Percentiles rank a stretch among this genome's conserved stretches.
These are phyloP conservation scores for Drosophila lowei DNA, from an alignment of 1,140 invertebrate genomes.

Conservation along the genomic window DNA sequence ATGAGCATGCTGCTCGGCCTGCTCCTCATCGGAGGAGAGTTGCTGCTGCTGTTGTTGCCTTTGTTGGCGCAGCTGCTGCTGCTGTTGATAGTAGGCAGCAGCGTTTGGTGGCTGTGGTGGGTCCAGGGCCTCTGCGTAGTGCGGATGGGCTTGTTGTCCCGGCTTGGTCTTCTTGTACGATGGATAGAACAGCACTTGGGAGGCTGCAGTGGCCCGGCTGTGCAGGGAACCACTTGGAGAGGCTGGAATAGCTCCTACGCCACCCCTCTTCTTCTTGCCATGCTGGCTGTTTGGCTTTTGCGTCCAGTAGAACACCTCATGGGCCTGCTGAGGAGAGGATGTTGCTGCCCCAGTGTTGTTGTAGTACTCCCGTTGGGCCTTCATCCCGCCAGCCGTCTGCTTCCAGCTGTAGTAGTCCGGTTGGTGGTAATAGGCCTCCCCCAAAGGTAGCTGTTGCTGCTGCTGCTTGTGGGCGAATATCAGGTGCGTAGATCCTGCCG, in stretches of 20 bases:
- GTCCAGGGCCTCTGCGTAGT: constrained; percentile 75
- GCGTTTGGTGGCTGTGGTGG: constrained; percentile 44
- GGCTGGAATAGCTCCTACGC: constrained; percentile 53
- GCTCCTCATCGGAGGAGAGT: constrained; percentile 77
- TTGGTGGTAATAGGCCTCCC: constrained; percentile 77
- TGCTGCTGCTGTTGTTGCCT: constrained; percentile 70
- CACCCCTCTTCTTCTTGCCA: constrained; percentile 73
- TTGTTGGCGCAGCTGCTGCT: constrained; percentile 61
- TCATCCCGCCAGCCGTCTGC: constrained; percentile 35
- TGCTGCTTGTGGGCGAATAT: constrained; percentile 78
- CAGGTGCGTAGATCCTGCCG: constrained; percentile 76
- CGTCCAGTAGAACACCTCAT: constrained; percentile 81
- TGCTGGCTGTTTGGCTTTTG: constrained; percentile 78
- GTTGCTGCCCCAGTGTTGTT: constrained; percentile 52
- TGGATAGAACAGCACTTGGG: constrained; percentile 78
- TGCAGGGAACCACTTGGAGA: constrained; percentile 78
- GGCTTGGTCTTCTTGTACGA: constrained; percentile 84
- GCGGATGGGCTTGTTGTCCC: constrained; percentile 62
- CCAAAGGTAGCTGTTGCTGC: constrained; percentile 39
- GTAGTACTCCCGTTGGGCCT: constrained; percentile 60
- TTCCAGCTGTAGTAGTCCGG: constrained; percentile 80
- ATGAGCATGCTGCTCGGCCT: constrained; percentile 72
- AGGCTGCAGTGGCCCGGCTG: constrained; percentile 71
- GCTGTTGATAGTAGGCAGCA: constrained; percentile 69
- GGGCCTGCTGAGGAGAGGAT: constrained; percentile 66